These are phyloP conservation scores for Podarcis muralis DNA, from an alignment of 2,113 vertebrate genomes.

Conservation along the genomic window DNA sequence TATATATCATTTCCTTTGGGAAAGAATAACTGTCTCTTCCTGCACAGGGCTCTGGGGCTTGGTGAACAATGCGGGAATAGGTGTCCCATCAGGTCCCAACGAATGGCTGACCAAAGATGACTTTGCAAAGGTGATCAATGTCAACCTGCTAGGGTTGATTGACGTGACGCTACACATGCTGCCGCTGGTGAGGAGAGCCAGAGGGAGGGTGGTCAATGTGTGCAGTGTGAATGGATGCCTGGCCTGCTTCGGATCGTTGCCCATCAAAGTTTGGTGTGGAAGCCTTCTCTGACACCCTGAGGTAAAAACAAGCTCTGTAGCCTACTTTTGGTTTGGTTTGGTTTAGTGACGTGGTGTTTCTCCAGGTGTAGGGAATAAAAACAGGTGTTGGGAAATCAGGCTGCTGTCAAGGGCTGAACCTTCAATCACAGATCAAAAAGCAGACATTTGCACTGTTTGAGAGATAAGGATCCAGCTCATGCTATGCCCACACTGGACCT, in stretches of 20 bases:
- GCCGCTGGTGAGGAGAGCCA: slow-evolving; percentile 70
- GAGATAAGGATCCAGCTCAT: too few species aligned
- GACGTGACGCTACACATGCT: slow-evolving; percentile 72
- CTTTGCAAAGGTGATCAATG: slow-evolving; percentile 57
- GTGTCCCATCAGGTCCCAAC: too few species aligned
- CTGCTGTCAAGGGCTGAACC: background rate
- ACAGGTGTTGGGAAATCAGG: background rate
- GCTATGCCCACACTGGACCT: too few species aligned
- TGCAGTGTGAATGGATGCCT: slow-evolving; percentile 72
- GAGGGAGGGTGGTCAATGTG: slow-evolving; percentile 72
- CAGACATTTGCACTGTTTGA: too few species aligned
- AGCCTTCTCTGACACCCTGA: slow-evolving; percentile 76
- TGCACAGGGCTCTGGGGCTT: too few species aligned
- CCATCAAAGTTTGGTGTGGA: slow-evolving; percentile 76
- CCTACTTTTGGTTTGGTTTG: background rate
- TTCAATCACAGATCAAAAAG: too few species aligned
- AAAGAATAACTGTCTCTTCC: too few species aligned
- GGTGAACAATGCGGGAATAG: too few species aligned
- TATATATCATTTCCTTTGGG: too few species aligned
- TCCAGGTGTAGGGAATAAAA: background rate
- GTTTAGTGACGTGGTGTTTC: background rate
- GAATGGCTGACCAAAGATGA: too few species aligned
- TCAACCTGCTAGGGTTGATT: slow-evolving; percentile 72
- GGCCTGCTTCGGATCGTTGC: slow-evolving; percentile 55
- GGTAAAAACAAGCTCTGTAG: too few species aligned